A percentile compares a stretch with the other conserved stretches of the same genome.
Conservation (phyloP, 2,888 invertebrate genomes). For the Belgica antarctica region DNA sequence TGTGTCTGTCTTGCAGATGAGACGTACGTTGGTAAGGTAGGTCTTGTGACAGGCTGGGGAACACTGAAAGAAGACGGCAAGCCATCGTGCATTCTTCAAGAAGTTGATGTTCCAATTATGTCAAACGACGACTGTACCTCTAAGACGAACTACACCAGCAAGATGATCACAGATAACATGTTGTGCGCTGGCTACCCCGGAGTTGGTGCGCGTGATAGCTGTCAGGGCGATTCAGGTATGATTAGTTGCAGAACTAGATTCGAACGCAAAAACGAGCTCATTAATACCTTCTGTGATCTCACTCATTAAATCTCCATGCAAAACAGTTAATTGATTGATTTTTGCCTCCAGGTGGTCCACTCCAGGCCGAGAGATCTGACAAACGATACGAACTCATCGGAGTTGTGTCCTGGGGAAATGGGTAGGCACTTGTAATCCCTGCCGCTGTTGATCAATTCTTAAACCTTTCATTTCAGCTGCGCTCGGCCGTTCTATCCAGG, state of each 20-base stretch:
- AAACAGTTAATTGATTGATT: background rate
- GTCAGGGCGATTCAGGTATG: constrained; percentile 54
- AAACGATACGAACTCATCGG: constrained; percentile 79
- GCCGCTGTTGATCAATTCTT: constrained; percentile 53
- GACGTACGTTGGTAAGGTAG: constrained; percentile 69
- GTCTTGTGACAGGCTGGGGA: constrained; percentile 80
- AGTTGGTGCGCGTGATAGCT: constrained; percentile 62
- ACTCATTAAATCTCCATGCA: background rate
- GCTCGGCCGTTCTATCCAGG: constrained; percentile 68
- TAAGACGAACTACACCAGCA: constrained; percentile 73
- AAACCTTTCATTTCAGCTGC: constrained; percentile 53
- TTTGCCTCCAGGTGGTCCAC: constrained; percentile 55
- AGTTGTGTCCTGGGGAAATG: constrained; percentile 87
- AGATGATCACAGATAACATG: constrained; percentile 88
- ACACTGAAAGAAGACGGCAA: constrained; percentile 81
- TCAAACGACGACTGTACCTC: constrained; percentile 67
- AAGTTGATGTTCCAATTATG: constrained; percentile 70
- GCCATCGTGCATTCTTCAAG: constrained; percentile 77
- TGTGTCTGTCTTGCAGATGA: constrained; percentile 58
- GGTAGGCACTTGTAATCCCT: constrained; percentile 66
- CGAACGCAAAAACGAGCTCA: constrained; percentile 37
- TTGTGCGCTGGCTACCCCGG: constrained; percentile 77
- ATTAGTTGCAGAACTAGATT: too few species aligned
- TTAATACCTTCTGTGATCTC: background rate
- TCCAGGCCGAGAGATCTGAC: constrained; percentile 54